Base-by-base conservation (phyloP, 2,113 vertebrate genomes). In the Corythornis madagascariensis region DNA sequence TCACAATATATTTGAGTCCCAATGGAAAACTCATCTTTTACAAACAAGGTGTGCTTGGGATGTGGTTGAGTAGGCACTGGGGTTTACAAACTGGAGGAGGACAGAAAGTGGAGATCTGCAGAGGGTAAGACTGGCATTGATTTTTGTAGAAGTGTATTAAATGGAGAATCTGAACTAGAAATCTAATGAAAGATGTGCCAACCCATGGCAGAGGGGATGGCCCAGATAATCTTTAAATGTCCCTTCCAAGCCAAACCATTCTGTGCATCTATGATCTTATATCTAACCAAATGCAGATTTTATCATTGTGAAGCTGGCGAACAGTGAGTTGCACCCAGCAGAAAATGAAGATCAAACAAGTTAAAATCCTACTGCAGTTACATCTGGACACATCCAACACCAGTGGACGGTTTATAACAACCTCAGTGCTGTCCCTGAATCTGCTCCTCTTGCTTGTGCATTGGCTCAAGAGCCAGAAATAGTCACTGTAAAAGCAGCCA, bases 401-500 rank as follows among this genome's bases (percentile, higher is more conserved):
- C 52, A 77, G 50, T 20, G 35, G 63, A 67, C 7, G 43, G 29
- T 89, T 89, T 29, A 43, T 2, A 75, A 56, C 15, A 66, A 75
- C 29, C 11, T 52, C 48, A 52, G n/a, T 9, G 28, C 69, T 59
- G 60, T 42, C 65, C 21, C 56, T 25, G 25, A 63, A 38, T 20
- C 53, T 52, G 48, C 29, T 78, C 35, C 43, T 78, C 57, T 76
- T 3, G 2, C 55, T 72, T 40, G 13, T 42, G 56, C 52, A 35
- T 8, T 43, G 53, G 10, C 25, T 71, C 0, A 1, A 64, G 18
- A 74, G 17, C 43, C n/a, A 86, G 21, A 55, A 91, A 48, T 10
- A 76, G 33, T 6, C 1, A 2, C 63, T 48, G 26, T 5, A 59
- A 80, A 89, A 70, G 18, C n/a, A 77, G 40, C 15, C 0, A 0